Evolutionary conservation across 2,113 vertebrate genomes (phyloP).

Genomic region (Elanoides forficatus): DNA sequence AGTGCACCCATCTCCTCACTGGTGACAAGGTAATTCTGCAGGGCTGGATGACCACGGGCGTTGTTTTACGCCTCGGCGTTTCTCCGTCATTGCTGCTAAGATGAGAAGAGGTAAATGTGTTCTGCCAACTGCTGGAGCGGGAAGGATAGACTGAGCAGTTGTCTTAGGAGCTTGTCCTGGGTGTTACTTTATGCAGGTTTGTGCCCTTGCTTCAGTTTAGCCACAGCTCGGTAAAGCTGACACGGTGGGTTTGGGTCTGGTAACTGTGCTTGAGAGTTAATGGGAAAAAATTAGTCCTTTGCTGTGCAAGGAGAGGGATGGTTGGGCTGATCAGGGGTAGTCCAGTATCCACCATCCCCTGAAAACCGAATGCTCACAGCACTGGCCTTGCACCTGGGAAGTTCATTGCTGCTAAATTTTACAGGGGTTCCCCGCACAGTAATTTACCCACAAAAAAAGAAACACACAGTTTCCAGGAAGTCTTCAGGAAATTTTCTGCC

Average conservation of each 20-base stretch:
- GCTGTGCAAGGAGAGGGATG: neutral
- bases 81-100: neutral
- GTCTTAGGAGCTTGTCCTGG: neutral
- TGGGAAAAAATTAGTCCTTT: neutral
- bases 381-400: too few species aligned
- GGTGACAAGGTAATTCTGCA: neutral
- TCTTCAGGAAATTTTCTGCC: neutral
- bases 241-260: neutral
- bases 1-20: neutral
- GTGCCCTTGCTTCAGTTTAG: neutral
- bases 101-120: neutral
- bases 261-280: too few species aligned
- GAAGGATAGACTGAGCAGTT: neutral
- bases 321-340: neutral
- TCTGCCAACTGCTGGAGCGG: neutral
- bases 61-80: fast-evolving
- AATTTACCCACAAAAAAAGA: neutral
- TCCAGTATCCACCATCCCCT: too few species aligned
- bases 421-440: fast-evolving
- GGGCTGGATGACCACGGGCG: neutral
- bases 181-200: too few species aligned
- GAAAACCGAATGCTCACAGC: too few species aligned
- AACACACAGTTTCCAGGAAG: neutral
- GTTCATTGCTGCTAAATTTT: neutral
- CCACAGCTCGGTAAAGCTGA: too few species aligned